Evolutionary conservation across 2,113 vertebrate species (phyloP), one percentile per base, ranked within the genome.

Genomic region (Stomatorhinus ivindoensis): DNA sequence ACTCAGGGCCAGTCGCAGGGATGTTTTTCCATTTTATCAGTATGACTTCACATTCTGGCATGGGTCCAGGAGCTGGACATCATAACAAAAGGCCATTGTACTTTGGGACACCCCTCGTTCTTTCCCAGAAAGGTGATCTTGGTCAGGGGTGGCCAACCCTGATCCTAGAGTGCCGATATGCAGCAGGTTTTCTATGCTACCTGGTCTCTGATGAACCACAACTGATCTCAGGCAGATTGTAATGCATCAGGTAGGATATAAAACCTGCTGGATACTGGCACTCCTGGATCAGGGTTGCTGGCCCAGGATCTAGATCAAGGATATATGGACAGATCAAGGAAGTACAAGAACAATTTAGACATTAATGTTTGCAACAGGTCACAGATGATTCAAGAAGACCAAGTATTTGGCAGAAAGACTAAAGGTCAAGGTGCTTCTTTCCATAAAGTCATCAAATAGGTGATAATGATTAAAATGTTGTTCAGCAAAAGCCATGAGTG

Each of bases 1-100:
- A 3, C 82, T 89, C 90, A 91, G 90, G 88, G 90, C 88, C 88
- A 86, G 84, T 50, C 15, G 90, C 87, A 35, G 42, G 4, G 39
- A 61, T 47, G 42, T 10, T 88, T 44, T 27, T 88, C 44, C 13
- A 83, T 87, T 47, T 90, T 83, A 31, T 89, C 89, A 69, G 88
- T 35, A 90, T 91, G 91, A 69, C 91, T 69, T 87, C 15, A 10
- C 27, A n/a, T 65, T 47, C 24, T 51, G 44, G 55, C 53, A 82
- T 91, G n/a, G 13, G 83, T 83, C 47, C 89, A 89, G 90, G 87
- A 86, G 91, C 83, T 17, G 46, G 76, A 51, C 80, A 48, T 83
- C 21, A 24, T 80, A 48, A n/a, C 87, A 87, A 73, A 19, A 86
- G 48, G 19, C 13, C 86, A 39, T 39, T 15, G 69, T 87, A 65